phyloP scores from a whole-genome alignment of 2,888 invertebrate species.

The Linnaemya vulpina region DNA sequence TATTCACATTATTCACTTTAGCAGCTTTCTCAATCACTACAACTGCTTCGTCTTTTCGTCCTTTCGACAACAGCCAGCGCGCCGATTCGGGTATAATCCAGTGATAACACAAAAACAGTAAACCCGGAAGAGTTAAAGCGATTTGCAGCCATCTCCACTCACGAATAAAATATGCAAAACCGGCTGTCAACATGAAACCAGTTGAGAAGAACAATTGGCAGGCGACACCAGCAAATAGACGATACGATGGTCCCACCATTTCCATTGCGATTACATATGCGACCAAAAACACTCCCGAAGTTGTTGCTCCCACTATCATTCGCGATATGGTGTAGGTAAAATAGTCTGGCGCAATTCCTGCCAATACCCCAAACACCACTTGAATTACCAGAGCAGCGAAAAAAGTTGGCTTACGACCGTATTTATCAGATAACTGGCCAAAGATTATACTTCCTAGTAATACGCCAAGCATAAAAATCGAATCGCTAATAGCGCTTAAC shows the following conservation, averaged over 20 bases:
- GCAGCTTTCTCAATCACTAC: slow-evolving; percentile 86
- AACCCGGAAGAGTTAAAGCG: slow-evolving; percentile 87
- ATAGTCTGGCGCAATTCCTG: slow-evolving; percentile 88
- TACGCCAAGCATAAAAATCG: slow-evolving; percentile 87
- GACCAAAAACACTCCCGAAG: slow-evolving; percentile 90
- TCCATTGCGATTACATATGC: slow-evolving; percentile 91
- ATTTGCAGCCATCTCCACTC: slow-evolving; percentile 89
- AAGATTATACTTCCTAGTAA: slow-evolving; percentile 89
- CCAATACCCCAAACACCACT: slow-evolving; percentile 86
- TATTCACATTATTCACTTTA: slow-evolving; percentile 86
- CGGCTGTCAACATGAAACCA: slow-evolving; percentile 88
- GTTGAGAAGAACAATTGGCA: slow-evolving; percentile 90
- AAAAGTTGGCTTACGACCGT: slow-evolving; percentile 89
- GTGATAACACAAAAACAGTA: slow-evolving; percentile 87
- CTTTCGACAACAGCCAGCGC: slow-evolving; percentile 88
- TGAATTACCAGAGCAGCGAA: slow-evolving; percentile 88
- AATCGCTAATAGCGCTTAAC: slow-evolving; percentile 87
- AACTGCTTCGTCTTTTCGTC: slow-evolving; percentile 86
- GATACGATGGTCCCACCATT: slow-evolving; percentile 88
- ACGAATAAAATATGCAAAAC: slow-evolving; percentile 87
- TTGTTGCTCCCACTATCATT: slow-evolving; percentile 88
- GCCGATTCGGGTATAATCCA: slow-evolving; percentile 91
- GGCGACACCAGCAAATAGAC: slow-evolving; percentile 88
- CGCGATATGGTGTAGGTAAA: slow-evolving; percentile 87
- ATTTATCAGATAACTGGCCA: slow-evolving; percentile 89